Percentiles rank a stretch among this genome's conserved stretches.
Evolutionary conservation across 2,797 vertebrate genomes (phyloP).

Genomic region (Malurus leucopterus): DNA sequence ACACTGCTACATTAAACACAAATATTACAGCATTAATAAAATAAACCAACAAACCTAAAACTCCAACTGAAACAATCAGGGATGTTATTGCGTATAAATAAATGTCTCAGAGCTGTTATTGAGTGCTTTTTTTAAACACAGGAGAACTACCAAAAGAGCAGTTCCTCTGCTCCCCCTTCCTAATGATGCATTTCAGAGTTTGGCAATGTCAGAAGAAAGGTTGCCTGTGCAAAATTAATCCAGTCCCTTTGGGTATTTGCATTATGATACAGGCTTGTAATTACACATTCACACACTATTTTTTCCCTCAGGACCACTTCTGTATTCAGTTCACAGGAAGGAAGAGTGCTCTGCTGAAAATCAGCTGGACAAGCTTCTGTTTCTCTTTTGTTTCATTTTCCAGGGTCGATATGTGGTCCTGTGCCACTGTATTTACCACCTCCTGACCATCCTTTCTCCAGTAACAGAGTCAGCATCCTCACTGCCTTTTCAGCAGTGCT

Average conservation of each 20-base stretch:
- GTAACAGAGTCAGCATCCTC: neutral
- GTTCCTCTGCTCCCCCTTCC: neutral
- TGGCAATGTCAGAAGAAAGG: slow-evolving; percentile 39
- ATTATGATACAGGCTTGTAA: slow-evolving; percentile 23
- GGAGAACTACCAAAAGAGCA: neutral
- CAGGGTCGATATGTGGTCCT: neutral
- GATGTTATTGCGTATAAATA: neutral
- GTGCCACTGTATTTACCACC: neutral
- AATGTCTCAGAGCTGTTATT: neutral
- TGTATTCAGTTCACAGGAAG: neutral
- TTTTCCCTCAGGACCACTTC: neutral
- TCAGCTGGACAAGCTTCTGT: neutral
- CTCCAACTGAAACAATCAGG: neutral
- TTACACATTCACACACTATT: neutral
- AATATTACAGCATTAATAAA: neutral
- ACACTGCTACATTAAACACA: neutral
- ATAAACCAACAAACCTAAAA: neutral
- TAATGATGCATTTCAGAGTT: slow-evolving; percentile 24
- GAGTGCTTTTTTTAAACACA: neutral
- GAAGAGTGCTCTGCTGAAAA: neutral
- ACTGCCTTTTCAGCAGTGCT: neutral
- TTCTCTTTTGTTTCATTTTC: neutral
- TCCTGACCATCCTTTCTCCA: neutral
- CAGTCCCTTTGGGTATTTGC: neutral
- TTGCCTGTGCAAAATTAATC: slow-evolving; percentile 35